Base-by-base conservation (phyloP, 2,888 invertebrate species). In the Auanema freiburgensis region DNA sequence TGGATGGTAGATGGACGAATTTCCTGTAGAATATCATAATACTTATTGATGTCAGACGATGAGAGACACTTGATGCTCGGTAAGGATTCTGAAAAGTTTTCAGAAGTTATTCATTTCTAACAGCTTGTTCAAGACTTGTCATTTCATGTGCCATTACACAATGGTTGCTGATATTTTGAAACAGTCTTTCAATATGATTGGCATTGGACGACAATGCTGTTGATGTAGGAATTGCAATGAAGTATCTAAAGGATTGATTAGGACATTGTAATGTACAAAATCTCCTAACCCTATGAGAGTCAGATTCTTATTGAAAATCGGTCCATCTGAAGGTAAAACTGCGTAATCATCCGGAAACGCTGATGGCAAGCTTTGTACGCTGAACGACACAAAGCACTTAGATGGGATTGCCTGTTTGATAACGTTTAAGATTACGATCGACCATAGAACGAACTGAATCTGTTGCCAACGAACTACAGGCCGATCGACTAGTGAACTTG, bases 261-360 rank as follows among this genome's bases (percentile, higher is more conserved):
- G 14, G 50, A 49, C 21, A 6, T 11, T 5, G 46, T 46, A 18
- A 46, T 16, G 46, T 5, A 46, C 46, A 5, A 8, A 16, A 46
- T 46, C 3, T 46, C 21, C 8, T n/a, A 40, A 72, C 72, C 72
- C 72, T 25, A 68, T 57, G 33, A 65, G 42, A 12, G 63, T 55
- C 11, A 72, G 44, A 41, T 72, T 59, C 4, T 66, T 60, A 44
- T 65, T 53, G 18, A 72, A 56, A 33, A 70, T 56, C 8, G 70
- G 68, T 1, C 72, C 72, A 57, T 72, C 70, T 21, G 63, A 58
- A 4, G 70, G 66, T 59, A 61, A 59, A 4, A 68, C 67, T 0
- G 70, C 55, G 44, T 64, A 70, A 57, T 72, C 72, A 14, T 72
- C 67, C 0, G 72, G 70, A 53, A 72, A 72, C 0, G 56, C 16